Evolutionary conservation across 2,113 vertebrate species (phyloP).

Genomic region (Siniperca knerii): DNA sequence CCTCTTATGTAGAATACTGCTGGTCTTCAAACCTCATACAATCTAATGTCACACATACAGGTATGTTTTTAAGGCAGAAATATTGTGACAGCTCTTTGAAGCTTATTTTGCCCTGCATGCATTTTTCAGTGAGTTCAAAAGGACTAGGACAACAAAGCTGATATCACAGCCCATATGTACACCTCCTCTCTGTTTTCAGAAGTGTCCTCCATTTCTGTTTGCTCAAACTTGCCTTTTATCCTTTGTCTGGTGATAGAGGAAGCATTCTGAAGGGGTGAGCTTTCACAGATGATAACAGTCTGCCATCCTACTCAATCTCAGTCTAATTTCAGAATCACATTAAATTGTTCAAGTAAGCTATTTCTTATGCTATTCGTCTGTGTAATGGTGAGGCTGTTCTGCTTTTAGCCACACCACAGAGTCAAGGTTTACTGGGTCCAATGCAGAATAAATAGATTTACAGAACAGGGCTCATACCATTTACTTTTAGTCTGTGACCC

Average conservation of each 20-base stretch:
- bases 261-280: constrained; percentile 8
- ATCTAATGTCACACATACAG: constrained; percentile 48
- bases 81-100: constrained; percentile 66
- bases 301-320: constrained; percentile 30
- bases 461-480: neutral
- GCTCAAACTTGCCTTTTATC: constrained; percentile 54
- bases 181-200: constrained; percentile 37
- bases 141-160: constrained; percentile 66
- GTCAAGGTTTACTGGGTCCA: constrained; percentile 20
- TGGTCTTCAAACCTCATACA: constrained; percentile 43
- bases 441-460: constrained; percentile 42
- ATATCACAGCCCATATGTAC: constrained; percentile 45
- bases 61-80: constrained; percentile 12
- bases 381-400: neutral
- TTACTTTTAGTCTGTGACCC: constrained; percentile 31
- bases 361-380: neutral
- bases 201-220: constrained; percentile 32
- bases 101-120: constrained; percentile 47
- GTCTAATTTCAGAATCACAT: constrained; percentile 28
- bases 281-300: neutral
- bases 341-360: constrained; percentile 8
- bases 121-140: constrained; percentile 73
- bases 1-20: constrained; percentile 41
- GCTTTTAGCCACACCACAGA: constrained; percentile 25
- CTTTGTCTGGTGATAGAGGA: constrained; percentile 35